These are phyloP conservation scores for Merluccius polli DNA, from an alignment of 2,797 vertebrate genomes.

Conservation along the genomic window DNA sequence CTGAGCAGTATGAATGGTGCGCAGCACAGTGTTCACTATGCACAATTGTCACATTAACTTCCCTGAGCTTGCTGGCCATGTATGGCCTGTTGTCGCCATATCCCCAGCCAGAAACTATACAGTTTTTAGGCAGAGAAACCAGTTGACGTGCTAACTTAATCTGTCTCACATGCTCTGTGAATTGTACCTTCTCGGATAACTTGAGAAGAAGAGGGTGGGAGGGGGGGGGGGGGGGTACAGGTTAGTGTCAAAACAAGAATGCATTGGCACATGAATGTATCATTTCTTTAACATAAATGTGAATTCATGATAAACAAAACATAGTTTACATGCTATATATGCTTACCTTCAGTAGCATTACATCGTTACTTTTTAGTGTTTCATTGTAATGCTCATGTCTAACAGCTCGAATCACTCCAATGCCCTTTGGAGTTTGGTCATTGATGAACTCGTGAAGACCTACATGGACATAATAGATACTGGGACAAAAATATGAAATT, in stretches of 20 bases:
- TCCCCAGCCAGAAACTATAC: slow-evolving; percentile 55
- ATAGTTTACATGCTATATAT: not conserved
- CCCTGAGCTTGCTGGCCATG: not conserved
- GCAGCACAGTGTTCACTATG: rapidly evolving
- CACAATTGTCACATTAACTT: slow-evolving; percentile 43
- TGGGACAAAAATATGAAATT: slow-evolving; percentile 16
- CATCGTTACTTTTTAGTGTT: slow-evolving; percentile 23
- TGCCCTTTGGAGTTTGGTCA: rapidly evolving
- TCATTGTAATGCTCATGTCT: not conserved
- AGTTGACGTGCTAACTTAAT: slow-evolving; percentile 16
- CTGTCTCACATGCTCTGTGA: slow-evolving; percentile 6
- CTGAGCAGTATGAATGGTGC: slow-evolving; percentile 22
- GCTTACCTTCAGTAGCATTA: slow-evolving; percentile 67
- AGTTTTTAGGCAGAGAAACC: not conserved
- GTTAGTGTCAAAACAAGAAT: not conserved
- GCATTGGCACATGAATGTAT: not conserved
- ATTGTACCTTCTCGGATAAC: slow-evolving; percentile 34
- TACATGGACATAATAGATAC: slow-evolving; percentile 14
- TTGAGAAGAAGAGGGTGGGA: slow-evolving; percentile 4
- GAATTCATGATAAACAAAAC: not conserved
- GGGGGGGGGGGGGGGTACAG: not conserved
- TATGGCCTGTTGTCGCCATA: rapidly evolving
- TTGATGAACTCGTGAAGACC: slow-evolving; percentile 22
- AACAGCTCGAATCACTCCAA: not conserved
- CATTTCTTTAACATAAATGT: not conserved